Percentiles rank a stretch among this genome's conserved stretches.
phyloP scores from a whole-genome alignment of 2,113 vertebrate species.

The Oenanthe oenanthe region DNA sequence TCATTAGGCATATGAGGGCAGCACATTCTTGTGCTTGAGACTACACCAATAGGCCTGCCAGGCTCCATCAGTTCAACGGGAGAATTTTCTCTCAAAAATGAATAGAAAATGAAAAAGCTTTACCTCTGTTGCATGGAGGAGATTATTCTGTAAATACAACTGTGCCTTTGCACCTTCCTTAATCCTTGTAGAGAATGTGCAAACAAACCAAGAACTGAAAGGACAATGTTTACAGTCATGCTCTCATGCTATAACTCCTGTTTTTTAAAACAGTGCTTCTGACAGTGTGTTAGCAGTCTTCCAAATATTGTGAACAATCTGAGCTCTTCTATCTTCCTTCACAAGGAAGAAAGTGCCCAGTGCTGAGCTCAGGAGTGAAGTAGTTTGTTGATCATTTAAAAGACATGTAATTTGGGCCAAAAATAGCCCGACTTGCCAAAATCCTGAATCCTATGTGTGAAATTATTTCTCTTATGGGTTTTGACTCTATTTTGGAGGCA shows the following conservation, averaged over 20 bases:
- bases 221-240: neutral
- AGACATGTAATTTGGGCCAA: neutral
- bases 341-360: neutral
- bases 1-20: neutral
- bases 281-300: neutral
- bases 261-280: neutral
- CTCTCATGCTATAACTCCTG: neutral
- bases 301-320: neutral
- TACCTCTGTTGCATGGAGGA: neutral
- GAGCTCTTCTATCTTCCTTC: neutral
- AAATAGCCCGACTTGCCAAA: constrained; percentile 2
- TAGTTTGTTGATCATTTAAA: neutral
- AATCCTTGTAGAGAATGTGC: neutral
- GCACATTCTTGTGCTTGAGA: neutral
- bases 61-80: neutral
- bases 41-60: neutral
- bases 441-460: neutral
- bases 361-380: neutral
- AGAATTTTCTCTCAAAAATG: neutral
- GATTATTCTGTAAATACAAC: constrained; percentile 15
- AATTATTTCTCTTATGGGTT: constrained; percentile 17
- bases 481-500: constrained; percentile 7
- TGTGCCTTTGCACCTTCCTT: neutral
- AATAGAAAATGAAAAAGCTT: neutral
- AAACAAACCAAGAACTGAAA: constrained; percentile 1